A percentile compares a stretch with the other conserved stretches of the same genome.
Evolutionary conservation across 2,113 vertebrate genomes (phyloP).

Genomic region (Otolemur garnettii): DNA sequence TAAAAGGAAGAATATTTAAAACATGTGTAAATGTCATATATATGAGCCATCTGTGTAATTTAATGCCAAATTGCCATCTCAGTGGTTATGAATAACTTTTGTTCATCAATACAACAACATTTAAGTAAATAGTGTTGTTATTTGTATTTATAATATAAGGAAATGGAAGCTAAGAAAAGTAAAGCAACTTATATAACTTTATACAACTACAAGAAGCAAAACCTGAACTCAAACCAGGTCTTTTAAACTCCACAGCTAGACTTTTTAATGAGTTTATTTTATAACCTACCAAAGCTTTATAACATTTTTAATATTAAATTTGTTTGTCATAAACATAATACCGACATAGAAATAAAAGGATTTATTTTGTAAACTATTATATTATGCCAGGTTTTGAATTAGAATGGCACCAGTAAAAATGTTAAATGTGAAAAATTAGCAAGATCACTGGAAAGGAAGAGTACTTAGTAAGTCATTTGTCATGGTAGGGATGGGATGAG

Average conservation of each 20-base stretch:
- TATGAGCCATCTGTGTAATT: not conserved
- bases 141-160: conserved; percentile 1
- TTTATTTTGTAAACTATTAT: not conserved
- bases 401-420: not conserved
- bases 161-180: not conserved
- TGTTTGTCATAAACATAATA: not conserved
- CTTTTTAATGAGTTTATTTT: not conserved
- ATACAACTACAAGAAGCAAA: not conserved
- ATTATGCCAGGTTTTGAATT: not conserved
- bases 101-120: not conserved
- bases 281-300: not conserved
- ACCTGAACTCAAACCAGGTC: not conserved
- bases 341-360: not conserved
- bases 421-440: not conserved
- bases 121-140: not conserved
- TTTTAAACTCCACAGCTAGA: not conserved
- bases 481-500: not conserved
- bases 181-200: not conserved
- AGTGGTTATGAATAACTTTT: not conserved
- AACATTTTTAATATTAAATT: not conserved
- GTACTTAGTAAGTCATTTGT: not conserved
- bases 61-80: conserved; percentile 8
- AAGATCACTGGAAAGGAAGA: not conserved
- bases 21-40: not conserved
- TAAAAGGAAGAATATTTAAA: not conserved